Conservation (phyloP, 2,113 vertebrate genomes). For the Sinocyclocheilus grahami region DNA sequence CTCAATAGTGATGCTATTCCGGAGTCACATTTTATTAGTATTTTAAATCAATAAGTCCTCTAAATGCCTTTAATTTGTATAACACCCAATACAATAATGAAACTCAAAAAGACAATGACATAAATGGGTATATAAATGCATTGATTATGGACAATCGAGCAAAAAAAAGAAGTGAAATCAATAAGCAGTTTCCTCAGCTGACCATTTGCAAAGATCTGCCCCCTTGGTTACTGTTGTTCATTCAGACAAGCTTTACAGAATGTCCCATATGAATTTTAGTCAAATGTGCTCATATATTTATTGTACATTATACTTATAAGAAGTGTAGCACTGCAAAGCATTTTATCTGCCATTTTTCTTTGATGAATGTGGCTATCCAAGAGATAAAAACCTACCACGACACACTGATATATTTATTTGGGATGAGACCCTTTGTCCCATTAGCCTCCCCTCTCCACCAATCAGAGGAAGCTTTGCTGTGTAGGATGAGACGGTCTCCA, state of each 20-base stretch:
- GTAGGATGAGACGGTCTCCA: slow-evolving; percentile 68
- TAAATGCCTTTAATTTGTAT: background rate
- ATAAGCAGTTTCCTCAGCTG: background rate
- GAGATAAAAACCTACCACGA: slow-evolving; percentile 64
- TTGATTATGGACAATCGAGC: background rate
- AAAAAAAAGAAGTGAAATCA: background rate
- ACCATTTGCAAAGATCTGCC: background rate
- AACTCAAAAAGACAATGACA: background rate
- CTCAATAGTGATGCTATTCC: background rate
- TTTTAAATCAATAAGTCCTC: background rate
- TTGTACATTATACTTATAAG: background rate
- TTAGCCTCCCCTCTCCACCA: slow-evolving; percentile 75
- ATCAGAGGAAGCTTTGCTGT: slow-evolving; percentile 71
- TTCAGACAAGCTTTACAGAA: background rate
- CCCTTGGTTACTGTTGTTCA: background rate
- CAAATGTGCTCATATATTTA: no score
- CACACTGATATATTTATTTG: slow-evolving; percentile 75
- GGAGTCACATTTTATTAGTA: background rate
- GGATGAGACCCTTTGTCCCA: slow-evolving; percentile 69
- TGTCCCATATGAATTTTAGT: background rate
- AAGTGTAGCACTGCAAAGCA: background rate
- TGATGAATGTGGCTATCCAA: background rate
- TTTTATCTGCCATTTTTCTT: background rate
- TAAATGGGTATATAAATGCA: background rate
- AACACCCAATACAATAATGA: background rate